Evolutionary conservation across 1,140 invertebrate genomes (phyloP), one percentile per base, ranked within the genome.

Genomic region (Parasteatoda tepidariorum): DNA sequence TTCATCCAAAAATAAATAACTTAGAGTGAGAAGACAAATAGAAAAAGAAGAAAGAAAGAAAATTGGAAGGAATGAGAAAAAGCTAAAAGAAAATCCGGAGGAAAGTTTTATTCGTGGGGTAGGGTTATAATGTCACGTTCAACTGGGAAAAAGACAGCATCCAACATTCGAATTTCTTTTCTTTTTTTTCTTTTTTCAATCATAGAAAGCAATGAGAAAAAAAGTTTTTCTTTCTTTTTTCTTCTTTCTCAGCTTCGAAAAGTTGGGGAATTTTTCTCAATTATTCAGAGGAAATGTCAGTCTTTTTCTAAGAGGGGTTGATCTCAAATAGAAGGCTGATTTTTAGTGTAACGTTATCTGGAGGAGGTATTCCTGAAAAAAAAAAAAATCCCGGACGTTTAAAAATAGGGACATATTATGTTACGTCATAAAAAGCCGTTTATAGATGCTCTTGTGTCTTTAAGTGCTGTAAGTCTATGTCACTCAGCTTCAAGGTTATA

Each of bases 1-100:
- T 59, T 78, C 31, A 61, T 82, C 78, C 78, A 71, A 82, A 48
- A 82, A 82, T 82, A 82, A 82, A 82, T 82, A 82, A 82, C 48
- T 82, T 71, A 18, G 22, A 18, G n/a, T 31, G 64, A 59, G 62
- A 64, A 22, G 31, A 38, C 34, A 67, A 9, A 81, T 70, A 70
- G 30, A 34, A 75, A 28, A 31, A 11, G 54, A 24, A 33, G 13
- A 74, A 59, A 33, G n/a, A 34, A 59, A 30, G 33, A 74, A 24
- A 6, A 38, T 22, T 9, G 24, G 57, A 13, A 59, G 57, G 24
- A 26, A 59, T n/a, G 57, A 59, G 57, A 59, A 26, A 59, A 6
- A 59, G 57, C 57, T 59, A 26, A 59, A 59, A 59, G 11, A 57
- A 57, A 48, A 57, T 30, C 22, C 28, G 64, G 74, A 64, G 61